These are phyloP conservation scores for Pungitius pungitius DNA, from an alignment of 2,113 vertebrate genomes.

Conservation along the genomic window DNA sequence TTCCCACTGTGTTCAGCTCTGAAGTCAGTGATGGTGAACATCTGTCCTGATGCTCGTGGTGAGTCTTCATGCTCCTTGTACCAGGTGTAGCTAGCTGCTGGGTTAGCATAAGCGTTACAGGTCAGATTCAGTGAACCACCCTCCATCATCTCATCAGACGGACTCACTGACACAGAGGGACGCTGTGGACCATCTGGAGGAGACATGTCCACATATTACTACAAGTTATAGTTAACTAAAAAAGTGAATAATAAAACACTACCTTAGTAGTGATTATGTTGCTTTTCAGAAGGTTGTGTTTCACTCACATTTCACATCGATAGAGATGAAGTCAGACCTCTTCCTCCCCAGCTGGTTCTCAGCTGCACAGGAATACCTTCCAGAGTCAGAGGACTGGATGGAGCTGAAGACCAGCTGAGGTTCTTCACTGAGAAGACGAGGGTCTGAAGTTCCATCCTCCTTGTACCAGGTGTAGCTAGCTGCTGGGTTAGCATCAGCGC, in stretches of 20 bases:
- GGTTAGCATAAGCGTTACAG: constrained; percentile 18
- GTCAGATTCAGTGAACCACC: no score
- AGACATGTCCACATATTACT: no score
- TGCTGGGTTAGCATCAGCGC: constrained; percentile 24
- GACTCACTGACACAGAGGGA: constrained; percentile 7
- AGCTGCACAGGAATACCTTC: constrained; percentile 38
- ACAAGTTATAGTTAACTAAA: neutral
- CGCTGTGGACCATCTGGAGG: neutral
- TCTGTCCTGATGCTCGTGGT: no score
- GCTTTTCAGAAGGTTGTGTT: no score
- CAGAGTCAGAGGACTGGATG: constrained; percentile 34
- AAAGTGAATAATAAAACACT: no score
- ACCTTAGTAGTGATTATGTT: no score
- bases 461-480: constrained; percentile 27
- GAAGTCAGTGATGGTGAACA: no score
- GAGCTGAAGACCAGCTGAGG: neutral
- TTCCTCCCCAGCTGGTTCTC: constrained; percentile 18
- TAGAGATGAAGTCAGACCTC: rapidly evolving
- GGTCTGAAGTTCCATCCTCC: neutral
- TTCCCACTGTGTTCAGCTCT: no score
- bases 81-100: constrained; percentile 16
- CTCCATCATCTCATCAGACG: no score
- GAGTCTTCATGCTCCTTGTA: constrained; percentile 2
- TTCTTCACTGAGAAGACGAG: neutral
- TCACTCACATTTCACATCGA: constrained; percentile 50